These are phyloP conservation scores for Adineta ricciae DNA, from an alignment of 2,888 invertebrate genomes.

Conservation along the genomic window DNA sequence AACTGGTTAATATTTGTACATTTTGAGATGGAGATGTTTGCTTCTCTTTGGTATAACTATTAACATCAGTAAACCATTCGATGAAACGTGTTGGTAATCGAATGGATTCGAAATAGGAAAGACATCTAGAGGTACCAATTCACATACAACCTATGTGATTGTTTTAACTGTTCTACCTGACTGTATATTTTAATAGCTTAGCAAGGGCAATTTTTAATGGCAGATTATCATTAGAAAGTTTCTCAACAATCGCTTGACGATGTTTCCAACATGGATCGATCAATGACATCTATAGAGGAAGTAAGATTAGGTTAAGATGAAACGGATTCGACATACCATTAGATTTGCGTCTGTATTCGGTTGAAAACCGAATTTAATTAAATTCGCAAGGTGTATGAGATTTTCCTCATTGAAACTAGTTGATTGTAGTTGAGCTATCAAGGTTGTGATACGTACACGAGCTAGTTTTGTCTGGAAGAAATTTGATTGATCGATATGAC, in stretches of 20 bases:
- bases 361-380: conserved; percentile 14
- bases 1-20: neutral
- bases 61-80: conserved; percentile 4
- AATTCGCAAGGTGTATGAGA: neutral
- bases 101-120: neutral
- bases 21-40: neutral
- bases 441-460: neutral
- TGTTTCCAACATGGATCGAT: conserved; percentile 18
- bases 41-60: neutral
- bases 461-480: neutral
- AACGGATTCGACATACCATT: neutral
- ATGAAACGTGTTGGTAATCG: conserved; percentile 10
- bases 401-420: neutral
- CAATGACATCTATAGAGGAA: neutral
- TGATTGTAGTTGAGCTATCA: neutral
- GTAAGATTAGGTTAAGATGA: neutral
- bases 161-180: neutral
- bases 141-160: too few relatives aligned
- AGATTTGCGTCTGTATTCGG: neutral
- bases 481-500: neutral
- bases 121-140: neutral
- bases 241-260: neutral
- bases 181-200: conserved; percentile 4
- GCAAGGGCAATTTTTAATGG: neutral
- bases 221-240: neutral